These are phyloP conservation scores for Gymnothorax reevesii DNA, from an alignment of 2,797 vertebrate genomes.

Conservation along the genomic window DNA sequence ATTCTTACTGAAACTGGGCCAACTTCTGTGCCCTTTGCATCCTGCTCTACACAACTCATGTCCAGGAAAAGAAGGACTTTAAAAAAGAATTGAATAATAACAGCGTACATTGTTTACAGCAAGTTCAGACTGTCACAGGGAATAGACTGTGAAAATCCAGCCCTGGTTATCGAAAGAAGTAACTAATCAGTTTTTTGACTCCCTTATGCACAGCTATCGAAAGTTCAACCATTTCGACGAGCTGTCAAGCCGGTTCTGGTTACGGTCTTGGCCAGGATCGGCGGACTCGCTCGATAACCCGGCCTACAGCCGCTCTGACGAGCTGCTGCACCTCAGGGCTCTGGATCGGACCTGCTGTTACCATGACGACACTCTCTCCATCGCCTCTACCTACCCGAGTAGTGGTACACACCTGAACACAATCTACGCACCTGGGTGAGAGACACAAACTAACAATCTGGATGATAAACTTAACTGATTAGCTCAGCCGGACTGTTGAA, in stretches of 20 bases:
- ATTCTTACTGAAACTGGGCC: slow-evolving; percentile 2
- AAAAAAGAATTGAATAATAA: neutral
- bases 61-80: neutral
- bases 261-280: slow-evolving; percentile 77
- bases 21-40: neutral
- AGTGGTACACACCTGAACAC: slow-evolving; percentile 69
- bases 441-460: neutral
- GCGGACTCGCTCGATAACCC: slow-evolving; percentile 84
- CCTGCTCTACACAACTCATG: neutral
- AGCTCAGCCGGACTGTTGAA: neutral
- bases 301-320: slow-evolving; percentile 82
- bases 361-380: slow-evolving; percentile 67
- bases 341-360: slow-evolving; percentile 81
- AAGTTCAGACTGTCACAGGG: neutral
- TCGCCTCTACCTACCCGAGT: slow-evolving; percentile 68
- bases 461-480: neutral
- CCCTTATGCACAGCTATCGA: slow-evolving; percentile 73
- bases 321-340: slow-evolving; percentile 79
- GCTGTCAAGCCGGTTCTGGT: slow-evolving; percentile 82
- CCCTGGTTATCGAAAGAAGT: neutral
- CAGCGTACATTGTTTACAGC: neutral
- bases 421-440: slow-evolving; percentile 72
- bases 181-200: neutral
- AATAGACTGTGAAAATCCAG: neutral
- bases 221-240: slow-evolving; percentile 90